Conservation (phyloP, 2,797 vertebrate species). For the Lithobates sylvaticus region DNA sequence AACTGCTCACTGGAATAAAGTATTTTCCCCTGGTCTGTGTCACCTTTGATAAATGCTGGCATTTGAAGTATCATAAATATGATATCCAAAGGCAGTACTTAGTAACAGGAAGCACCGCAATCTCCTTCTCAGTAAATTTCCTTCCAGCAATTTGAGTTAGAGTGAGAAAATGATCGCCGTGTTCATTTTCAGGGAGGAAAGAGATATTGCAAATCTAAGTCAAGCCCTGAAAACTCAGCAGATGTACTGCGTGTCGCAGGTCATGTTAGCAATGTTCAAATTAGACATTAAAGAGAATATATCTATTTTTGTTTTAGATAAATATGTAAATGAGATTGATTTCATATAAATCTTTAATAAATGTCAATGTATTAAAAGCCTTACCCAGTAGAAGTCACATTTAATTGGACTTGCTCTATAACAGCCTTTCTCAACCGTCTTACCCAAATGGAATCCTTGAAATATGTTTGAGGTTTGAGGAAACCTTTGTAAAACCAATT, state of each 20-base stretch:
- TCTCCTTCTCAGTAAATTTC: slow-evolving; percentile 36
- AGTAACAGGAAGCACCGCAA: slow-evolving; percentile 23
- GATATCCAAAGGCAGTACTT: slow-evolving; percentile 29
- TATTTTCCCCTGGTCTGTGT: background rate
- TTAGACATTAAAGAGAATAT: no score
- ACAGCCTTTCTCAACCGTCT: no score
- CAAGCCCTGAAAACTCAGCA: background rate
- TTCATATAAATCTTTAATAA: no score
- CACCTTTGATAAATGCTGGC: slow-evolving; percentile 36
- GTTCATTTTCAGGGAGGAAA: background rate
- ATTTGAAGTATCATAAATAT: slow-evolving; percentile 45
- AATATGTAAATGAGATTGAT: no score
- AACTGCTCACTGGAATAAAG: background rate
- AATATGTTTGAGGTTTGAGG: no score
- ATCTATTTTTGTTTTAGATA: no score
- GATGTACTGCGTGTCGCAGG: background rate
- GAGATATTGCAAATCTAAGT: background rate
- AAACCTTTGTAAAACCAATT: no score
- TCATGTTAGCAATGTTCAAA: no score
- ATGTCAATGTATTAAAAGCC: no score
- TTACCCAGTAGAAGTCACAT: no score
- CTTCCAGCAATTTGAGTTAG: background rate
- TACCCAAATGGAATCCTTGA: no score
- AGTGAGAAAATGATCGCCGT: background rate
- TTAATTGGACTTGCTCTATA: no score